These are phyloP conservation scores for Drosophila pallidifrons DNA, from an alignment of 1,140 invertebrate genomes.

Conservation along the genomic window DNA sequence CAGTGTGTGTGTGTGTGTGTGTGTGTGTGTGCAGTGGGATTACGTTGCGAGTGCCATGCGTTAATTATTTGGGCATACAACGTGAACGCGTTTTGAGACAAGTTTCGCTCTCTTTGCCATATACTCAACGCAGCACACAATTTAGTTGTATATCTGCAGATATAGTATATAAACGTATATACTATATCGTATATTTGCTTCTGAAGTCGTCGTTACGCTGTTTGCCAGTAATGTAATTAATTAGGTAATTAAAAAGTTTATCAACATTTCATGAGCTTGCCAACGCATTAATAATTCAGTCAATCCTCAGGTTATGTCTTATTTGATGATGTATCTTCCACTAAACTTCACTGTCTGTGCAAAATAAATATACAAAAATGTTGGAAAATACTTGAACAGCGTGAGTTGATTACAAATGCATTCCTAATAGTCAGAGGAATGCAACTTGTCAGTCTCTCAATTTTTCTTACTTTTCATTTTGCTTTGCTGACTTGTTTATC, in stretches of 20 bases:
- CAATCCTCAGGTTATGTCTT: constrained; percentile 20
- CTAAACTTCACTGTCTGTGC: background rate
- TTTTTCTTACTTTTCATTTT: background rate
- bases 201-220: constrained; percentile 10
- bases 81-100: constrained; percentile 9
- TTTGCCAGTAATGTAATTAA: constrained; percentile 25
- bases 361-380: background rate
- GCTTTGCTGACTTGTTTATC: constrained; percentile 7
- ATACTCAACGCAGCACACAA: constrained; percentile 1
- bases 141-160: no score
- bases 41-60: constrained; percentile 13
- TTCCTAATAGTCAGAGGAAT: constrained; percentile 15
- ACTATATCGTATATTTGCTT: constrained; percentile 1
- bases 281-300: constrained; percentile 31
- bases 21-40: constrained; percentile 13
- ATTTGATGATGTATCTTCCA: constrained; percentile 28
- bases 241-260: constrained; percentile 46
- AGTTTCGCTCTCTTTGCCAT: constrained; percentile 43
- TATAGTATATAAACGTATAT: no score
- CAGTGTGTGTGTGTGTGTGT: no score
- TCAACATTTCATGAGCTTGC: constrained; percentile 26
- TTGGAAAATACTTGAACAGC: background rate
- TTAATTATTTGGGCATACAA: constrained; percentile 38
- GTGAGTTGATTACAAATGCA: constrained; percentile 8
- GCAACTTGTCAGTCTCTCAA: background rate